Percentiles rank a stretch among this genome's conserved stretches.
Conservation (phyloP, 2,797 vertebrate genomes). For the Aulostomus chinensis region DNA sequence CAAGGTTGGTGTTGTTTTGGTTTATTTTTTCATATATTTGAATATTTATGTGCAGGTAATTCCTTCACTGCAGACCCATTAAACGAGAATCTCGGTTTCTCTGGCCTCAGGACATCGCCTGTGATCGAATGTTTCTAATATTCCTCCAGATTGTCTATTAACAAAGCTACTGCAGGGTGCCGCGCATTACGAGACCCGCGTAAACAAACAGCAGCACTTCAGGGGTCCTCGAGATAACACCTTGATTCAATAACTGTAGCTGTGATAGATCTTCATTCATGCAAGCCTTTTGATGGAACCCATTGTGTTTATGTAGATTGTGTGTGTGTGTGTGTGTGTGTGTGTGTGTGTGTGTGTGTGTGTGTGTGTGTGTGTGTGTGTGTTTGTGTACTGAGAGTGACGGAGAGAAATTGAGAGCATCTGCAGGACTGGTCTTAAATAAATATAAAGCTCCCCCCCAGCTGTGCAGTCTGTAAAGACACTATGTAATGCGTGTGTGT, state of each 20-base stretch:
- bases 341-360: neutral
- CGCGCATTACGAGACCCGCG: slow-evolving; percentile 44
- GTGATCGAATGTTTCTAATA: slow-evolving; percentile 44
- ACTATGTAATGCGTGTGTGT: no score
- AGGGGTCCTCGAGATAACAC: slow-evolving; percentile 60
- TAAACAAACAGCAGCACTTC: slow-evolving; percentile 53
- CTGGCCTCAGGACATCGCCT: slow-evolving; percentile 31
- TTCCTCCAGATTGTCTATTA: slow-evolving; percentile 57
- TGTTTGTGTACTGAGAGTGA: slow-evolving; percentile 1
- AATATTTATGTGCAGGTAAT: slow-evolving; percentile 12
- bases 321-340: neutral
- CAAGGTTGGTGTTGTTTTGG: neutral
- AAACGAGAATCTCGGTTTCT: slow-evolving; percentile 25
- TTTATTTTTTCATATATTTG: neutral
- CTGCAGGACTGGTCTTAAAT: slow-evolving; percentile 29
- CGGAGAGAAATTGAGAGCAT: slow-evolving; percentile 38
- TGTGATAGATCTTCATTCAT: slow-evolving; percentile 70
- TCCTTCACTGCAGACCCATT: slow-evolving; percentile 12
- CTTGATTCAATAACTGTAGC: slow-evolving; percentile 65
- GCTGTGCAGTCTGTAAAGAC: slow-evolving; percentile 20
- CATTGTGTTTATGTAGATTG: slow-evolving; percentile 6
- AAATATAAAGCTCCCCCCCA: slow-evolving; percentile 26
- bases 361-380: neutral
- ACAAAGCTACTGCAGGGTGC: slow-evolving; percentile 38
- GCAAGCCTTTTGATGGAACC: slow-evolving; percentile 38